Conservation (phyloP, 2,888 invertebrate species). For the Altica lythri region DNA sequence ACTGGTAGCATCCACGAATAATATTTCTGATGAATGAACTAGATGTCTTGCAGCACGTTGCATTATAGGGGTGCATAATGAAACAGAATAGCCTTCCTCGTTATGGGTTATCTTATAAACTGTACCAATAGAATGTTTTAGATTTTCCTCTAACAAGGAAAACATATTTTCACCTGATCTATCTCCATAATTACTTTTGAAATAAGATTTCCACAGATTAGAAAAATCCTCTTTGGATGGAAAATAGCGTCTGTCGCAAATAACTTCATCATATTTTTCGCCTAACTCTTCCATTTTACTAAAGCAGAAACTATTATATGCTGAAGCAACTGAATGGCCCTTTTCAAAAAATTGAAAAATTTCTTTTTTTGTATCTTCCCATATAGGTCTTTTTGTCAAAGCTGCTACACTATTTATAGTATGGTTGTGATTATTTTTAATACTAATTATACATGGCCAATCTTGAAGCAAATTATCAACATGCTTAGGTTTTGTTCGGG, state of each 20-base stretch:
- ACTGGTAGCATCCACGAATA: slow-evolving; percentile 28
- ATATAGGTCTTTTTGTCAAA: slow-evolving; percentile 15
- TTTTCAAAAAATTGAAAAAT: slow-evolving; percentile 14
- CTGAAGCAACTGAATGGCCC: slow-evolving; percentile 20
- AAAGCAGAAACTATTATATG: slow-evolving; percentile 19
- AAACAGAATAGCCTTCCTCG: slow-evolving; percentile 16
- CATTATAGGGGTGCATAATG: slow-evolving; percentile 29
- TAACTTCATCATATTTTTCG: slow-evolving; percentile 7
- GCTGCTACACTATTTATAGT: slow-evolving; percentile 14
- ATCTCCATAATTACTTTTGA: slow-evolving; percentile 15
- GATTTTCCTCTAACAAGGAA: slow-evolving; percentile 9
- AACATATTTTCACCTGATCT: slow-evolving; percentile 15
- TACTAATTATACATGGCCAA: slow-evolving; percentile 18
- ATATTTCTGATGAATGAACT: slow-evolving; percentile 18
- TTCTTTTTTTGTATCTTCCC: slow-evolving; percentile 6
- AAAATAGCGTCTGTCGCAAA: slow-evolving; percentile 11
- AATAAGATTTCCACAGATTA: slow-evolving; percentile 20
- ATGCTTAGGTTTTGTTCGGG: slow-evolving; percentile 2
- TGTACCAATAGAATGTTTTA: neutral
- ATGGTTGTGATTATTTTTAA: slow-evolving; percentile 21
- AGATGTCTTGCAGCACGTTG: slow-evolving; percentile 13
- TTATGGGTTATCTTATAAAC: slow-evolving; percentile 10
- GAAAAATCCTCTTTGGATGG: slow-evolving; percentile 24
- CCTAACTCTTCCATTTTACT: slow-evolving; percentile 16
- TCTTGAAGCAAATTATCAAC: slow-evolving; percentile 11